A percentile compares a stretch with the other conserved stretches of the same genome.
Conservation (phyloP, 2,888 invertebrate species). For the Hypsopygia costalis region DNA sequence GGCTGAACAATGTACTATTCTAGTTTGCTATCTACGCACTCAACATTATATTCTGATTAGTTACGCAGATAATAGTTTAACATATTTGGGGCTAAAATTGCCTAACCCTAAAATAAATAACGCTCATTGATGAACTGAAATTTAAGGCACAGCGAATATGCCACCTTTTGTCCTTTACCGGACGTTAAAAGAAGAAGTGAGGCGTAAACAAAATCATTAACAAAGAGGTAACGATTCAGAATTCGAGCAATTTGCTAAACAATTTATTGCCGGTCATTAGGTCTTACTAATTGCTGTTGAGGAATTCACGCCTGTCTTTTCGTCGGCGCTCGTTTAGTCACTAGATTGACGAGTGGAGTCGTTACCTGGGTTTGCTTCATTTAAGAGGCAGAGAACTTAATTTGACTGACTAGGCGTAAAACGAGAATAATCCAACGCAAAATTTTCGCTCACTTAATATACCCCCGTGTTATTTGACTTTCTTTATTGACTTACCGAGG, state of each 20-base stretch:
- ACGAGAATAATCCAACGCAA: neutral
- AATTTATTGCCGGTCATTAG: slow-evolving; percentile 20
- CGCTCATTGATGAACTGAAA: no score
- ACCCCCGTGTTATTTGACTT: slow-evolving; percentile 9
- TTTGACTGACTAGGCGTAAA: slow-evolving; percentile 1
- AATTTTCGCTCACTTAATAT: slow-evolving; percentile 10
- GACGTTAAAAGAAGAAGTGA: neutral
- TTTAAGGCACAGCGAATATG: no score
- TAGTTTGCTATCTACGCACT: no score
- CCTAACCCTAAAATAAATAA: no score
- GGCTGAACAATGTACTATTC: no score
- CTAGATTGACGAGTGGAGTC: neutral
- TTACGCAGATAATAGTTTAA: no score
- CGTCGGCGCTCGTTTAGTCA: neutral
- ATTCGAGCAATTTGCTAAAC: slow-evolving; percentile 15
- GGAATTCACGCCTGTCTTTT: neutral
- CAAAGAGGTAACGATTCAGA: slow-evolving; percentile 20
- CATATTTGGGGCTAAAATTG: no score
- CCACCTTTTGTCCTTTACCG: no score
- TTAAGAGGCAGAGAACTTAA: neutral
- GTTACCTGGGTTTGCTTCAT: neutral
- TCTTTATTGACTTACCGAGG: slow-evolving; percentile 8
- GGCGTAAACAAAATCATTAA: slow-evolving; percentile 15
- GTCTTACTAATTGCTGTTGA: slow-evolving; percentile 17
- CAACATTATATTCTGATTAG: no score